Percentiles rank a stretch among this genome's conserved stretches.
These are phyloP conservation scores for Nannospalax galili DNA, from an alignment of 2,113 vertebrate genomes.

Conservation along the genomic window DNA sequence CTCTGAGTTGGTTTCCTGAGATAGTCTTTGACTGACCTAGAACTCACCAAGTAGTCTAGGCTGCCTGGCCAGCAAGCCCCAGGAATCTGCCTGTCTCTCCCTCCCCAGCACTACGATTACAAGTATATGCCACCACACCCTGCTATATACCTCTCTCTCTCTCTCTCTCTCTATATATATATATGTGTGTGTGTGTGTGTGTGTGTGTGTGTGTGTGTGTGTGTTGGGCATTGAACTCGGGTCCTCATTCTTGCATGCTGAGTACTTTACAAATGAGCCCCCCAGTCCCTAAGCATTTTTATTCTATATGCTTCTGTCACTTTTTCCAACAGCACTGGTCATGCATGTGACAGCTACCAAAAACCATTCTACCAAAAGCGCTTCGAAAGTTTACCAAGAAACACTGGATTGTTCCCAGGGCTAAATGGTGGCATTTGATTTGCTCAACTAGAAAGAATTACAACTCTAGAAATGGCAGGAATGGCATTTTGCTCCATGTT, in stretches of 20 bases:
- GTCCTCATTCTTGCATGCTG: not conserved
- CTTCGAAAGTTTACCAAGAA: conserved; percentile 67
- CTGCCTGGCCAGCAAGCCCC: not conserved
- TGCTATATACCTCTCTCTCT: no score
- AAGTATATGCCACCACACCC: no score
- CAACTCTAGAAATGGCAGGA: conserved; percentile 75
- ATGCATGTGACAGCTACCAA: not conserved
- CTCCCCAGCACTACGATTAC: not conserved
- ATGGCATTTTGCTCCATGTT: conserved; percentile 78
- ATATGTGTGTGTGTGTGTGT: no score
- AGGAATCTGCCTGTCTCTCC: not conserved
- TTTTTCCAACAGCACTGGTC: not conserved
- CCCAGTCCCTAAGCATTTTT: not conserved
- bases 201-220: no score
- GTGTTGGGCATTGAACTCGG: no score
- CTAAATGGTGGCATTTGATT: conserved; percentile 83
- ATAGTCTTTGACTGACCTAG: not conserved
- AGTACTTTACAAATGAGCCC: not conserved
- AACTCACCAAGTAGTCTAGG: not conserved
- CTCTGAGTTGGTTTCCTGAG: not conserved
- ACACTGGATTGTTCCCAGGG: conserved; percentile 80
- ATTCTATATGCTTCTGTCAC: conserved; percentile 15
- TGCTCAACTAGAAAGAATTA: conserved; percentile 81
- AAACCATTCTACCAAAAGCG: conserved; percentile 26
- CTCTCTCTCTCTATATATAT: no score